Percentiles rank a stretch among this genome's conserved stretches.
These are phyloP conservation scores for Avahi laniger DNA, from an alignment of 2,797 vertebrate genomes.

Conservation along the genomic window DNA sequence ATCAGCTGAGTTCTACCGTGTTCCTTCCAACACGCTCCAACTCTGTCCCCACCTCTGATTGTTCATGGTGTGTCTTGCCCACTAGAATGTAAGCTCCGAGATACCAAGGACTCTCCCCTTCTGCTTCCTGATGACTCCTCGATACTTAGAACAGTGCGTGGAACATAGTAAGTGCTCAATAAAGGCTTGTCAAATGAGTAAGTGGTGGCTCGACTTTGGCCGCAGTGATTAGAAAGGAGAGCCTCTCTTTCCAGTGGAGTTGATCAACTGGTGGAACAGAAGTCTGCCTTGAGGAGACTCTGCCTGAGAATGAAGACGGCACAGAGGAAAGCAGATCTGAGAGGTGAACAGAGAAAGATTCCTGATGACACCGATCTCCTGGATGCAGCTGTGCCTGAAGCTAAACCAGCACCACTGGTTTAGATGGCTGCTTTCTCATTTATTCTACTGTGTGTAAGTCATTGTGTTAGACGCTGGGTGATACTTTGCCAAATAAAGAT, in stretches of 20 bases:
- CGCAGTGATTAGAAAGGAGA: not conserved
- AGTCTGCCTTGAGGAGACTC: not conserved
- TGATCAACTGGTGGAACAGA: not conserved
- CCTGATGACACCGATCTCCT: not conserved
- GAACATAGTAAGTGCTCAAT: not conserved
- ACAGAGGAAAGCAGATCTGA: not conserved
- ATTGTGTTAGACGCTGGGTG: not conserved
- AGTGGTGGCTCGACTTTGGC: not conserved
- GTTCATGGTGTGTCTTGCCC: not conserved
- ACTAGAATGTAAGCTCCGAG: not conserved
- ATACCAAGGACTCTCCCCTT: not conserved
- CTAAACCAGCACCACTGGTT: not conserved
- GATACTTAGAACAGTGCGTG: not conserved
- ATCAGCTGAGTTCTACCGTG: not conserved
- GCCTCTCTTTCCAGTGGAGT: not conserved
- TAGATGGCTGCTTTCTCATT: not conserved
- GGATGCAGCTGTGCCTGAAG: constrained; percentile 17
- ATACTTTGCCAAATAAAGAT: not conserved
- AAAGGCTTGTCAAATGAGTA: not conserved
- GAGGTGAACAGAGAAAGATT: not conserved
- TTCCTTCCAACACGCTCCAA: not conserved
- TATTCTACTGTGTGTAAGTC: not conserved
- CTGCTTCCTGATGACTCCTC: not conserved
- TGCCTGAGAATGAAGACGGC: not conserved
- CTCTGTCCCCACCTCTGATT: not conserved